These are phyloP conservation scores for Melieria crassipennis DNA, from an alignment of 2,888 invertebrate genomes.

Conservation along the genomic window DNA sequence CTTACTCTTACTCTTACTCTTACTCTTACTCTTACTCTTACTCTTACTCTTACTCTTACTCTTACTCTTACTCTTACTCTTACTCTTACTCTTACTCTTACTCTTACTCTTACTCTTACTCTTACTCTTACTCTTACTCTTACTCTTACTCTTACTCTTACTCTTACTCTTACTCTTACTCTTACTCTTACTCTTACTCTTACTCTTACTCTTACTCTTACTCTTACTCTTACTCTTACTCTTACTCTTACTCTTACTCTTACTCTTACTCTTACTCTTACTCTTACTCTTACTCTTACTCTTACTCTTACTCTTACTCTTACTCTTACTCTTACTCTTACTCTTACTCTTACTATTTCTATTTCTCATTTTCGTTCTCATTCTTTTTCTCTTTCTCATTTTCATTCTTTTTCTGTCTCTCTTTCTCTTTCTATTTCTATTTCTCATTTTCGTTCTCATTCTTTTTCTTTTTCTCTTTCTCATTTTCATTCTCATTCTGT, in stretches of 20 bases:
- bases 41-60: constrained; percentile 9
- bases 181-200: not conserved
- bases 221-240: no score
- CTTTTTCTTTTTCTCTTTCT: not conserved
- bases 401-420: not conserved
- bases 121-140: constrained; percentile 5
- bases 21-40: constrained; percentile 9
- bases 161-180: constrained; percentile 9
- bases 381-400: not conserved
- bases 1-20: constrained; percentile 5
- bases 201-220: no score
- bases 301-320: not conserved
- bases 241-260: not conserved
- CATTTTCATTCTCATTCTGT: not conserved
- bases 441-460: not conserved
- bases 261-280: not conserved
- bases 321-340: not conserved
- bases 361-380: not conserved
- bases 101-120: constrained; percentile 9
- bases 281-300: not conserved
- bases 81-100: constrained; percentile 9
- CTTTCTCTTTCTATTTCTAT: not conserved
- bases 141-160: constrained; percentile 9
- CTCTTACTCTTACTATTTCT: not conserved
- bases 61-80: constrained; percentile 5